These are phyloP conservation scores for Leucoptera coffeella DNA, from an alignment of 2,888 invertebrate species.

Conservation along the genomic window DNA sequence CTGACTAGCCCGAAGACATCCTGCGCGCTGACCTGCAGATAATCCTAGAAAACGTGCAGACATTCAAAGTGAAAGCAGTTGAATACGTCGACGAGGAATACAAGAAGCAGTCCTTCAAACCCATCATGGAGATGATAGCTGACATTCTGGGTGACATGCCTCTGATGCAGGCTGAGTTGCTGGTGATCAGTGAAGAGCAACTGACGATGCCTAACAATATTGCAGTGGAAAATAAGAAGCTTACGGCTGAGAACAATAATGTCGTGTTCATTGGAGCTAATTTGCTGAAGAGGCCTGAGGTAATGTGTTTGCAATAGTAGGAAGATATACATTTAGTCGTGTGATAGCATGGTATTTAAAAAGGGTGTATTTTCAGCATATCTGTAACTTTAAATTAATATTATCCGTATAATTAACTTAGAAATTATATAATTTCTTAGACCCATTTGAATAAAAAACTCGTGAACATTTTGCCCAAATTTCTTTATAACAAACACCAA, in stretches of 20 bases:
- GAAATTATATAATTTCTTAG: too few relatives aligned
- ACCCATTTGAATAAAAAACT: too few relatives aligned
- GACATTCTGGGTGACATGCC: conserved; percentile 63
- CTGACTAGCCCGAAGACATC: conserved; percentile 38
- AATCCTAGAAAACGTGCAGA: conserved; percentile 63
- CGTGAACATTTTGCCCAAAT: too few relatives aligned
- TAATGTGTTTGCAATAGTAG: too few relatives aligned
- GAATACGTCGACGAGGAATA: conserved; percentile 49
- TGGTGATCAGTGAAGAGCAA: conserved; percentile 46
- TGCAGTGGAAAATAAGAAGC: conserved; percentile 56
- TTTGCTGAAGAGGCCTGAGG: conserved; percentile 39
- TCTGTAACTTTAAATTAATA: too few relatives aligned
- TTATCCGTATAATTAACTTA: too few relatives aligned
- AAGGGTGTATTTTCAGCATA: too few relatives aligned
- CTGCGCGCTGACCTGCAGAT: conserved; percentile 61
- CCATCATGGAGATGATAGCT: conserved; percentile 48
- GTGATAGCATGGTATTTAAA: too few relatives aligned
- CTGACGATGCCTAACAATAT: conserved; percentile 41
- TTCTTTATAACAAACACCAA: too few relatives aligned
- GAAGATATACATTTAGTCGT: too few relatives aligned
- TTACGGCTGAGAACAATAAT: conserved; percentile 45
- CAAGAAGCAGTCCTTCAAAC: conserved; percentile 31
- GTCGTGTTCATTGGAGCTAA: conserved; percentile 46
- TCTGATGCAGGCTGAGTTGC: conserved; percentile 60
- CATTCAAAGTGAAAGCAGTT: conserved; percentile 55